A percentile compares a stretch with the other conserved stretches of the same genome.
Evolutionary conservation across 1,140 invertebrate genomes (phyloP).

Genomic region (Oscheius sp.): DNA sequence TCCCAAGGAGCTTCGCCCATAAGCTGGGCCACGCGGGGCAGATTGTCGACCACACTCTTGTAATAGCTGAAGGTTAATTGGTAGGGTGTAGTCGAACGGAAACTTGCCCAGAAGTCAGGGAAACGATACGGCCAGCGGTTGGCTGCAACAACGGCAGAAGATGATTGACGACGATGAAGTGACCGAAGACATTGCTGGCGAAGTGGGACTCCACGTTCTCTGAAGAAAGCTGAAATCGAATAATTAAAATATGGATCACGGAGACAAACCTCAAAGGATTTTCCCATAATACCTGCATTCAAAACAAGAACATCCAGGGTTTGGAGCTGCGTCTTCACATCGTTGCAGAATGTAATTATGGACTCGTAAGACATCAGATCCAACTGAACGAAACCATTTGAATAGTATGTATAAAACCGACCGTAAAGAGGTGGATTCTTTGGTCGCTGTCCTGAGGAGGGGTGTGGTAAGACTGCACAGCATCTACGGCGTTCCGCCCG

Average conservation of each 20-base stretch:
- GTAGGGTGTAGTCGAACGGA: too few species aligned
- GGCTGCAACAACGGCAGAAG: slow-evolving; percentile 19
- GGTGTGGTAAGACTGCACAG: neutral
- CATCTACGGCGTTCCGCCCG: slow-evolving; percentile 10
- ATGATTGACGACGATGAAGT: slow-evolving; percentile 32
- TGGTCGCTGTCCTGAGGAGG: too few species aligned
- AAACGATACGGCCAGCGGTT: neutral
- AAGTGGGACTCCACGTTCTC: slow-evolving; percentile 38
- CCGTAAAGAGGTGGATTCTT: neutral
- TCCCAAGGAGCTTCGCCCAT: slow-evolving; percentile 21
- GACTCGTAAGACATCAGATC: slow-evolving; percentile 20
- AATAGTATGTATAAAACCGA: neutral
- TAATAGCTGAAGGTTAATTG: too few species aligned
- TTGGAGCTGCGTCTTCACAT: neutral
- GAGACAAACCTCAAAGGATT: neutral
- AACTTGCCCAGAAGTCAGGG: neutral
- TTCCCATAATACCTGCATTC: slow-evolving; percentile 24
- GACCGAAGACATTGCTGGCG: slow-evolving; percentile 30
- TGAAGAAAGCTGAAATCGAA: slow-evolving; percentile 19
- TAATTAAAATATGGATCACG: neutral
- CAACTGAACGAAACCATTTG: neutral
- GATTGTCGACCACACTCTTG: neutral
- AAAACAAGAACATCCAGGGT: slow-evolving; percentile 9
- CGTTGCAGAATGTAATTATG: slow-evolving; percentile 9
- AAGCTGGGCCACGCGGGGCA: neutral